phyloP scores from a whole-genome alignment of 2,797 vertebrate species.

The Danio albolineatus region DNA sequence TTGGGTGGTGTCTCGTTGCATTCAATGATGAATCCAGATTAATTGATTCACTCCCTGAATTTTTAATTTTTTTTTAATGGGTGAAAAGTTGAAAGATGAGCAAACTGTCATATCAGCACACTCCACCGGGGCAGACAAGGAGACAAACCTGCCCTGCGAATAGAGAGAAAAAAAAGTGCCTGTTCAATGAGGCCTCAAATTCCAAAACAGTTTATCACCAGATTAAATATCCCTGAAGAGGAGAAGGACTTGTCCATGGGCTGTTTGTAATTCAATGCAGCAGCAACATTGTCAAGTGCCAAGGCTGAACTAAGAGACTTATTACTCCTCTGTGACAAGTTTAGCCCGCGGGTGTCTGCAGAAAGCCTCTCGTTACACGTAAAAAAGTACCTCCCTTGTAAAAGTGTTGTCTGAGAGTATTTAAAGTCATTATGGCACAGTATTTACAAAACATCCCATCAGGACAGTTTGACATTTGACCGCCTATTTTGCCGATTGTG shows the following conservation, averaged over 20 bases:
- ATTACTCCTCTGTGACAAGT: conserved; percentile 70
- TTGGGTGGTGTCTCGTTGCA: conserved; percentile 42
- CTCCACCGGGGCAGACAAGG: conserved; percentile 54
- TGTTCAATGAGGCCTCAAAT: conserved; percentile 71
- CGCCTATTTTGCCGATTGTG: conserved; percentile 65
- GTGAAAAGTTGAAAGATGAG: conserved; percentile 57
- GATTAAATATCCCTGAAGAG: conserved; percentile 64
- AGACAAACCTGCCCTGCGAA: conserved; percentile 43
- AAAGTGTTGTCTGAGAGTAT: conserved; percentile 73
- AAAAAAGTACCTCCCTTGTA: conserved; percentile 71
- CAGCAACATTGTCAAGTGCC: conserved; percentile 69
- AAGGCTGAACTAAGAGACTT: conserved; percentile 60
- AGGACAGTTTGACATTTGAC: conserved; percentile 74
- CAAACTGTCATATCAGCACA: conserved; percentile 62
- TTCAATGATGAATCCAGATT: conserved; percentile 33
- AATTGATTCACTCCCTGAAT: conserved; percentile 40
- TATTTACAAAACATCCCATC: conserved; percentile 68
- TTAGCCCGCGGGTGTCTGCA: conserved; percentile 67
- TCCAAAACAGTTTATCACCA: conserved; percentile 68
- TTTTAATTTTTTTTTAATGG: conserved; percentile 42
- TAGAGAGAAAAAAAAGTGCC: conserved; percentile 57
- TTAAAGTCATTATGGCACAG: conserved; percentile 73
- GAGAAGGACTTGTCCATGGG: conserved; percentile 65
- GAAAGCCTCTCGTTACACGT: conserved; percentile 66
- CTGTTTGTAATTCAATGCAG: conserved; percentile 71